Conservation (phyloP, 2,113 vertebrate species). For the Ancistrus triradiatus region DNA sequence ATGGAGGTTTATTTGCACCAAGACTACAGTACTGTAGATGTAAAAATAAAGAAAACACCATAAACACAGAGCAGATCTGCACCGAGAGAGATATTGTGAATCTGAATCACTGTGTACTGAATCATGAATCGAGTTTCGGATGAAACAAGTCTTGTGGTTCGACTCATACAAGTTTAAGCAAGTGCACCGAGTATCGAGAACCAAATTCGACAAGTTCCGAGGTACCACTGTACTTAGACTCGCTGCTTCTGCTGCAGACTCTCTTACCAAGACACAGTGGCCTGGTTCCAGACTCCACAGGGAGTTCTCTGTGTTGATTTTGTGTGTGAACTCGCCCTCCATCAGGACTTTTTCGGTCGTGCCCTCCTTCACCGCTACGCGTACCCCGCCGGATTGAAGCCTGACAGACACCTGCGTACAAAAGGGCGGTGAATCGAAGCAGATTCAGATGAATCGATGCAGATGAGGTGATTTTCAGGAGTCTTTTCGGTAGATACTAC, state of each 20-base stretch:
- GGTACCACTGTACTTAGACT: no score
- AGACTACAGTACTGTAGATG: no score
- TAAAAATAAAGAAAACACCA: no score
- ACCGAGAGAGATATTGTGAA: no score
- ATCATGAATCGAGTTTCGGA: no score
- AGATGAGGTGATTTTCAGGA: not conserved
- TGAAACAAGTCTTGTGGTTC: no score
- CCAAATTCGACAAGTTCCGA: no score
- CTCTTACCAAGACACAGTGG: constrained; percentile 80
- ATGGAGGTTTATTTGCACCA: no score
- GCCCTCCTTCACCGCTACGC: constrained; percentile 75
- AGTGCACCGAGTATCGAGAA: no score
- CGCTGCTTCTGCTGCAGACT: not conserved
- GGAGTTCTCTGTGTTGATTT: constrained; percentile 89
- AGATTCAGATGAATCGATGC: not conserved
- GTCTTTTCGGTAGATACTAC: not conserved
- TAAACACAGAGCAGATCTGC: no score
- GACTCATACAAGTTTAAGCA: no score
- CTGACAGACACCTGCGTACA: constrained; percentile 78
- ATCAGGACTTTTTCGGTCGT: constrained; percentile 71
- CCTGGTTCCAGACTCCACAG: constrained; percentile 95
- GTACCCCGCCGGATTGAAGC: constrained; percentile 68
- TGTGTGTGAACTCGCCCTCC: constrained; percentile 88
- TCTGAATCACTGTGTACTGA: no score
- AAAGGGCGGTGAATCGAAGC: not conserved